Evolutionary conservation across 2,888 invertebrate genomes (phyloP).

Genomic region (Anagyrus pseudococci): DNA sequence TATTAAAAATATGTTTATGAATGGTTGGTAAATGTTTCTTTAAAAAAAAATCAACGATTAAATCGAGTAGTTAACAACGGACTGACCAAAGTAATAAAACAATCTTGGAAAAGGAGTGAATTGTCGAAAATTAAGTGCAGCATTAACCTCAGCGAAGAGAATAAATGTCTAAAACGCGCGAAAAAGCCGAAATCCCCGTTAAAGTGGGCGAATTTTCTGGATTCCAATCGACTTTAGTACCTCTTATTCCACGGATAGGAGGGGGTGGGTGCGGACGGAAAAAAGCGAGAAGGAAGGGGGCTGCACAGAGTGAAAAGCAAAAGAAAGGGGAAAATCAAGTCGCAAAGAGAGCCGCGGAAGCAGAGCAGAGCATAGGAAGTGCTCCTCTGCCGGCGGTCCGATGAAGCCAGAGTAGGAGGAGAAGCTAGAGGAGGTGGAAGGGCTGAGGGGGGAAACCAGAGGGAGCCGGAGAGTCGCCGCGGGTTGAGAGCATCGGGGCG

Average conservation of each 20-base stretch:
- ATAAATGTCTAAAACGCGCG: not conserved
- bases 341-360: constrained; percentile 48
- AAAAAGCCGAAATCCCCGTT: not conserved
- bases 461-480: no score
- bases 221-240: constrained; percentile 16
- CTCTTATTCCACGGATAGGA: constrained; percentile 16
- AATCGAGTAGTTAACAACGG: no score
- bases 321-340: not conserved
- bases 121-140: no score
- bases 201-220: not conserved
- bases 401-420: no score
- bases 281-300: not conserved
- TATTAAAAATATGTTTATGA: no score
- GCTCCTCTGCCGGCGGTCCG: constrained; percentile 48
- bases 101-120: no score
- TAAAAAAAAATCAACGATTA: no score
- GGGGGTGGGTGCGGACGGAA: constrained; percentile 3
- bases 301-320: not conserved
- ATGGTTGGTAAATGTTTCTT: no score
- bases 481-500: no score
- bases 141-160: not conserved
- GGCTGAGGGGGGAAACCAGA: no score
- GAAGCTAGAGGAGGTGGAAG: no score
- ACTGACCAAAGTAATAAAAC: no score
- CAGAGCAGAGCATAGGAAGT: constrained; percentile 49